Percentiles rank a stretch among this genome's conserved stretches.
Conservation (phyloP, 2,113 vertebrate genomes). For the Aphyosemion australe region DNA sequence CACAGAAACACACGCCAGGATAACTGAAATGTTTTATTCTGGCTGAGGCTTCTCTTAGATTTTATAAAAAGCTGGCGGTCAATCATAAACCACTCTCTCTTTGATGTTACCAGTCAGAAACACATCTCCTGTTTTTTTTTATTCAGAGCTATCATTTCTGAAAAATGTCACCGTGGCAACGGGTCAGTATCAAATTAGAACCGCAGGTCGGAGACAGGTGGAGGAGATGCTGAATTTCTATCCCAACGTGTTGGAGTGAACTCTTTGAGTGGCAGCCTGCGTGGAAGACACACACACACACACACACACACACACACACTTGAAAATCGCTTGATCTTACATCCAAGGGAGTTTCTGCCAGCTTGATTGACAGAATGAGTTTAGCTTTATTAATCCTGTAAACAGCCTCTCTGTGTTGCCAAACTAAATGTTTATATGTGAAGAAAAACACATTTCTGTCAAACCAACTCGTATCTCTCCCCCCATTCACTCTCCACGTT, state of each 20-base stretch:
- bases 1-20: too few relatives aligned
- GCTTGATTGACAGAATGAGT: constrained; percentile 41
- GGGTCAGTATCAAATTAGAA: constrained; percentile 21
- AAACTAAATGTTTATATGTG: not conserved
- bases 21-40: too few relatives aligned
- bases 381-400: constrained; percentile 37
- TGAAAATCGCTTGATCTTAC: constrained; percentile 7
- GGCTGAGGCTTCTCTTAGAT: too few relatives aligned
- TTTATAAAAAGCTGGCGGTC: not conserved
- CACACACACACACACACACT: not conserved
- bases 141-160: not conserved
- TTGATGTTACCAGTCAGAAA: constrained; percentile 1
- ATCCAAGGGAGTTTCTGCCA: constrained; percentile 13
- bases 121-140: not conserved
- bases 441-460: constrained; percentile 2
- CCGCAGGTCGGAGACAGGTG: constrained; percentile 26
- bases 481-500: constrained; percentile 28
- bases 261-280: constrained; percentile 26
- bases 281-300: not conserved
- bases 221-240: not conserved
- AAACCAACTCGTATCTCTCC: constrained; percentile 2
- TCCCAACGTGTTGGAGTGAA: constrained; percentile 31
- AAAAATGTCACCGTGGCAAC: constrained; percentile 41
- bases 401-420: not conserved
- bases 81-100: not conserved